Conservation (phyloP, 2,113 vertebrate genomes). For the Corythornis cristatus region DNA sequence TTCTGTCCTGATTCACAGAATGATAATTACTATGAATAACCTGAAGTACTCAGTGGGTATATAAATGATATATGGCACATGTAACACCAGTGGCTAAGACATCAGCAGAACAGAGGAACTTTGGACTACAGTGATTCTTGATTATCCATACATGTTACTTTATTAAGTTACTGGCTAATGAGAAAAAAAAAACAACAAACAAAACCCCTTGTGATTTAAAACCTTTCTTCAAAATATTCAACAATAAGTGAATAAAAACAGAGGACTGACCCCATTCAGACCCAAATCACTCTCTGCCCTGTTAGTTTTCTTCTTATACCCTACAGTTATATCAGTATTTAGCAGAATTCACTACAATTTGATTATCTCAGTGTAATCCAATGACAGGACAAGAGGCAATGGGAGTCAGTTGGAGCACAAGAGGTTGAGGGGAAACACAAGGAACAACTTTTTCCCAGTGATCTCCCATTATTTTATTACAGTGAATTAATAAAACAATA, state of each 20-base stretch:
- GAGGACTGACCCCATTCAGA: not conserved
- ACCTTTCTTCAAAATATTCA: not conserved
- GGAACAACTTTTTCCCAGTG: no score
- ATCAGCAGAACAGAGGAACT: not conserved
- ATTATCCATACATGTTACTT: not conserved
- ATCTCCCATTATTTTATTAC: constrained; percentile 14
- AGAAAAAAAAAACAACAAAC: not conserved
- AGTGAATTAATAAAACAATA: constrained; percentile 18
- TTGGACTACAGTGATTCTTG: not conserved
- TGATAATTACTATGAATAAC: not conserved
- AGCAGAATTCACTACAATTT: not conserved
- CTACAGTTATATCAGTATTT: not conserved
- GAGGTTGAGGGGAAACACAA: no score
- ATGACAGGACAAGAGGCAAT: no score
- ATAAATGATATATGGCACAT: not conserved
- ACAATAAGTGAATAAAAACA: not conserved
- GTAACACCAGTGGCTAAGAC: not conserved
- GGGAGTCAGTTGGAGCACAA: no score
- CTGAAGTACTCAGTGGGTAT: not conserved
- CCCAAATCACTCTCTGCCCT: not conserved
- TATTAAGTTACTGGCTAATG: not conserved
- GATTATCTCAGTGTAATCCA: no score
- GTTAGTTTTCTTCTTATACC: not conserved
- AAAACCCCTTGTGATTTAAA: not conserved
- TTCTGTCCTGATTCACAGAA: not conserved